phyloP scores from a whole-genome alignment of 1,140 invertebrate species.

The Triops cancriformis region DNA sequence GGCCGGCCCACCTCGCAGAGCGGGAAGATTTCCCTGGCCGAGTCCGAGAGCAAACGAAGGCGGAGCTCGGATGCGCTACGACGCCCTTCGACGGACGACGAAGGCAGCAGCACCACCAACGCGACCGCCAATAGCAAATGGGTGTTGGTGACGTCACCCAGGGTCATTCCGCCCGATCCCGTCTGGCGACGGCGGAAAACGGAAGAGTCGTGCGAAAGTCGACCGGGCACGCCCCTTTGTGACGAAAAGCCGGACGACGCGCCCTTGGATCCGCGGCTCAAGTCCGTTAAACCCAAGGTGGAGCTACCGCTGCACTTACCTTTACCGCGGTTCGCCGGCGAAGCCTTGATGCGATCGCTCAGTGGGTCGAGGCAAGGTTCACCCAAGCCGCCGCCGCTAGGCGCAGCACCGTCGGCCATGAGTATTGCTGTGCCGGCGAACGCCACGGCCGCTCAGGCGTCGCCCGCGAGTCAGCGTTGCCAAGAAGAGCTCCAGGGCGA shows the following conservation, averaged over 20 bases:
- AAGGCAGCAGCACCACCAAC: background rate
- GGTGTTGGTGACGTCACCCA: conserved; percentile 21
- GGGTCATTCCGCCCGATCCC: conserved; percentile 19
- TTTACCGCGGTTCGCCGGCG: conserved; percentile 27
- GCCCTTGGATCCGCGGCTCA: conserved; percentile 48
- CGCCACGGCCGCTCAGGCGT: conserved; percentile 18
- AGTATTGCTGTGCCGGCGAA: background rate
- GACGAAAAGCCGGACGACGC: conserved; percentile 68
- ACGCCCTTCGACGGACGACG: conserved; percentile 22
- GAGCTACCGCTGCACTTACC: conserved; percentile 25
- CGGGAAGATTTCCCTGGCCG: background rate
- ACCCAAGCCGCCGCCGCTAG: conserved; percentile 24
- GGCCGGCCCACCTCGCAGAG: background rate
- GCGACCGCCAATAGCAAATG: conserved; percentile 21
- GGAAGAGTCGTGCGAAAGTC: conserved; percentile 39
- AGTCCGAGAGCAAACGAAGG: background rate
- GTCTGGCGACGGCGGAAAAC: conserved; percentile 22
- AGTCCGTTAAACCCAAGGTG: conserved; percentile 17
- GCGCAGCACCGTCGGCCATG: background rate
- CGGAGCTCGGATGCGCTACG: conserved; percentile 18
- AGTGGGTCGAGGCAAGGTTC: conserved; percentile 67
- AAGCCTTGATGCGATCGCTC: conserved; percentile 64
- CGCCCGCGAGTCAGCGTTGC: conserved; percentile 20
- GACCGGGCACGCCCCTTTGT: conserved; percentile 71
- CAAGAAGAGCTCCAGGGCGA: conserved; percentile 22